Conservation (phyloP, 1,140 invertebrate species). For the Microplitis demolitor region DNA sequence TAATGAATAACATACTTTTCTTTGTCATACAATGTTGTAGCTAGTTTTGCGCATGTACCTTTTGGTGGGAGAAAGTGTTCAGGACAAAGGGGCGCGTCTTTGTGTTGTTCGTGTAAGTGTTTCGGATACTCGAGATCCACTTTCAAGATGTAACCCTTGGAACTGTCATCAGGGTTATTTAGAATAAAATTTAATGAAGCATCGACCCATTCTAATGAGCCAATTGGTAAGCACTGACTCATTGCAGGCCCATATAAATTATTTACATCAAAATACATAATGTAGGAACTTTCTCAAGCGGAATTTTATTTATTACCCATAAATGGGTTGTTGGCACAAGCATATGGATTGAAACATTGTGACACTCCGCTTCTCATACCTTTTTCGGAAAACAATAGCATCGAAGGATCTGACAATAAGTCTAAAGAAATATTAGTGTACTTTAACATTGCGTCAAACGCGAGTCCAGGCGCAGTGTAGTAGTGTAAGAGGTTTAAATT, state of each 20-base stretch:
- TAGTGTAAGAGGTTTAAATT: conserved; percentile 46
- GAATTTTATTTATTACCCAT: conserved; percentile 53
- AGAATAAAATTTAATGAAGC: conserved; percentile 35
- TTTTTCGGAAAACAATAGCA: conserved; percentile 50
- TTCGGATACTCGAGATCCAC: conserved; percentile 41
- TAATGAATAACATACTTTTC: conserved; percentile 62
- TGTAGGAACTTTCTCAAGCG: conserved; percentile 40
- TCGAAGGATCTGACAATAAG: conserved; percentile 55
- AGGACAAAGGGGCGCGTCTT: conserved; percentile 23
- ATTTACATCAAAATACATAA: conserved; percentile 39
- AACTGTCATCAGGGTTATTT: conserved; percentile 45
- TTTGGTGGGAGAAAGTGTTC: conserved; percentile 43
- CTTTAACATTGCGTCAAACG: conserved; percentile 43
- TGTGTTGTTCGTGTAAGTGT: conserved; percentile 61
- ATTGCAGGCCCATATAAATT: conserved; percentile 64
- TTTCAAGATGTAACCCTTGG: conserved; percentile 62
- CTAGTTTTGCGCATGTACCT: conserved; percentile 46
- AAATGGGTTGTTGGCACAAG: conserved; percentile 59
- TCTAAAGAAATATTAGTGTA: conserved; percentile 53
- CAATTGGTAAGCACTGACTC: conserved; percentile 45
- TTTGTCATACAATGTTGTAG: conserved; percentile 47
- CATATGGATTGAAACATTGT: conserved; percentile 49
- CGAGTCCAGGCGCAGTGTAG: conserved; percentile 11
- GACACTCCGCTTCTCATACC: conserved; percentile 49
- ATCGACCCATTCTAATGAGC: conserved; percentile 39